phyloP scores from a whole-genome alignment of 64 coral and sea anemone genomes.

The Montipora efflorescens region DNA sequence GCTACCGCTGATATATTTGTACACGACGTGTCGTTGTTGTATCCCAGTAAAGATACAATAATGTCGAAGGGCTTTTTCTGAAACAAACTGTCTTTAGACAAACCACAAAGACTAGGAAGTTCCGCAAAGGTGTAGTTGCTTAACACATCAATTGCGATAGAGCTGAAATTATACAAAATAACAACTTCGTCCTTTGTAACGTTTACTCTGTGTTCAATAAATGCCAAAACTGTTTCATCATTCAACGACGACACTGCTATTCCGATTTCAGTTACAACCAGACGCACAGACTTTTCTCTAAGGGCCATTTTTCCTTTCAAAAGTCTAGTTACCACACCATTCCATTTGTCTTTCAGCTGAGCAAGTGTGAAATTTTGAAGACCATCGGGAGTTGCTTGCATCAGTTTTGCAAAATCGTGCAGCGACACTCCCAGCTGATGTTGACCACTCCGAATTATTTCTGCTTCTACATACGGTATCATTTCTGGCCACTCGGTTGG shows the following conservation, averaged over 20 bases:
- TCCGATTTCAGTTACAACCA: constrained; percentile 28
- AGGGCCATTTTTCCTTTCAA: constrained; percentile 50
- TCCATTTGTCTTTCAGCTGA: constrained; percentile 68
- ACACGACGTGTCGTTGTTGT: constrained; percentile 61
- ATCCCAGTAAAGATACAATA: constrained; percentile 61
- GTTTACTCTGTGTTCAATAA: constrained; percentile 64
- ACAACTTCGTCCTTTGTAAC: constrained; percentile 58
- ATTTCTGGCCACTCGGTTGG: constrained; percentile 84
- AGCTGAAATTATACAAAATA: constrained; percentile 48
- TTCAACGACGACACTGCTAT: neutral
- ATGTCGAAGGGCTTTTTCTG: constrained; percentile 40
- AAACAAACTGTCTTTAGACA: constrained; percentile 6
- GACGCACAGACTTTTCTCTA: constrained; percentile 35
- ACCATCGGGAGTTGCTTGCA: constrained; percentile 37
- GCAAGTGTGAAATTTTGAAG: constrained; percentile 37
- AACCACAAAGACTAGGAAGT: constrained; percentile 59
- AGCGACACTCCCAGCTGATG: constrained; percentile 44
- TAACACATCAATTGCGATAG: constrained; percentile 60
- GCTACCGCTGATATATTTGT: constrained; percentile 60
- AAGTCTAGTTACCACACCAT: constrained; percentile 49
- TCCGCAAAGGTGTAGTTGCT: constrained; percentile 71
- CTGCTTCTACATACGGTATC: constrained; percentile 48
- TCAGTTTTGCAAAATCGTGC: constrained; percentile 29
- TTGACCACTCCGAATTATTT: constrained; percentile 63
- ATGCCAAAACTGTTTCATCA: constrained; percentile 51